Percentiles rank a stretch among this genome's conserved stretches.
Conservation (phyloP, 2,797 vertebrate genomes). For the Sebastiscus tertius region DNA sequence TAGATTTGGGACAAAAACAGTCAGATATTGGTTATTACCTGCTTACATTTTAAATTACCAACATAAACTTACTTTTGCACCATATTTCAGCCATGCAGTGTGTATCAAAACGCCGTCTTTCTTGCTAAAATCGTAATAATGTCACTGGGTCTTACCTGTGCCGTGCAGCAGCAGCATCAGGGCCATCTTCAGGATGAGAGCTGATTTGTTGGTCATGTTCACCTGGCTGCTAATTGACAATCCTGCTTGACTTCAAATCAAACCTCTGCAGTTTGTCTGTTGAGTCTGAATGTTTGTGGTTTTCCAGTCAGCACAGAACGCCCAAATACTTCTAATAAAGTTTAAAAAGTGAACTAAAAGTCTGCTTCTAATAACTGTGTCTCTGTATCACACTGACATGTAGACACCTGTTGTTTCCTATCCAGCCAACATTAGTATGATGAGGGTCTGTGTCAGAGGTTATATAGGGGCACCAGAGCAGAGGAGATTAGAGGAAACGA, state of each 20-base stretch:
- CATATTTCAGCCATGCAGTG: neutral
- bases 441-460: constrained; percentile 35
- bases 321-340: neutral
- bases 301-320: neutral
- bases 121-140: neutral
- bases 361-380: neutral
- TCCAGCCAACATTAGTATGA: neutral
- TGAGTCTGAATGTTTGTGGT: neutral
- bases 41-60: neutral
- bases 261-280: neutral
- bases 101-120: neutral
- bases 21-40: constrained; percentile 3
- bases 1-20: neutral
- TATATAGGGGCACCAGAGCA: constrained; percentile 70
- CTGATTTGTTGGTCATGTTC: constrained; percentile 45
- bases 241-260: neutral
- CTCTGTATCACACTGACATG: neutral
- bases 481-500: constrained; percentile 48
- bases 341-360: neutral
- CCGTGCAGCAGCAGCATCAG: constrained; percentile 33
- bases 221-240: neutral
- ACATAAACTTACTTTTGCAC: neutral
- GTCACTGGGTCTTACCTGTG: constrained; percentile 67
- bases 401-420: constrained; percentile 22
- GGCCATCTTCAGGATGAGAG: constrained; percentile 35